Conservation (phyloP, 2,113 vertebrate species). For the Indicator indicator region DNA sequence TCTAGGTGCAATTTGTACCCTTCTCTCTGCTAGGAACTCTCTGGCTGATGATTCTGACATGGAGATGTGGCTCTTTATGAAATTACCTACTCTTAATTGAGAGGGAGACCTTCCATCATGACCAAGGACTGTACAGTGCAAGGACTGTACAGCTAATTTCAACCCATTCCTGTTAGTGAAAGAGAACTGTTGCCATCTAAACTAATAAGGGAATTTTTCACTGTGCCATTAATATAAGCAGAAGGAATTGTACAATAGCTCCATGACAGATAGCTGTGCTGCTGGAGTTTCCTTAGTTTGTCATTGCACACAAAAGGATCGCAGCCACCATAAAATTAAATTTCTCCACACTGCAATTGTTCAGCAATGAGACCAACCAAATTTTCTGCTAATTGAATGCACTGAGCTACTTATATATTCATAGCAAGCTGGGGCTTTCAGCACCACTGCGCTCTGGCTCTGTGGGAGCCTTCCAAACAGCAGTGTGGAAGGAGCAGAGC, state of each 20-base stretch:
- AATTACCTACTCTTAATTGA: background rate
- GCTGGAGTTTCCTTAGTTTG: conserved; percentile 43
- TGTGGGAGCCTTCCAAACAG: conserved; percentile 32
- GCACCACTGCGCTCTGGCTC: background rate
- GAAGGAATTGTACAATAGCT: conserved; percentile 22
- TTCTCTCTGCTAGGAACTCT: background rate
- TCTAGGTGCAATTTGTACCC: background rate
- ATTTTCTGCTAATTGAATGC: conserved; percentile 67
- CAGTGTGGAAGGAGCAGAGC: background rate
- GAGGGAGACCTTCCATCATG: background rate
- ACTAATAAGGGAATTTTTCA: conserved; percentile 43
- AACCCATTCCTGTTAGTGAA: conserved; percentile 9
- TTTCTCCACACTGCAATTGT: conserved; percentile 49
- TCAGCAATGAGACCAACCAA: conserved; percentile 43
- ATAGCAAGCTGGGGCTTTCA: background rate
- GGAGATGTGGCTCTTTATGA: background rate
- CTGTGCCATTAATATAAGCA: conserved; percentile 2
- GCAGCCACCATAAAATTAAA: conserved; percentile 66
- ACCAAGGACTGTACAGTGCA: background rate
- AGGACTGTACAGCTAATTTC: background rate
- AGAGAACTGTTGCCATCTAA: background rate
- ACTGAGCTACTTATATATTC: conserved; percentile 36
- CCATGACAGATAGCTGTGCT: conserved; percentile 42
- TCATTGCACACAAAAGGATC: conserved; percentile 56
- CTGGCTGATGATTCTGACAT: background rate